Percentiles rank a stretch among this genome's conserved stretches.
phyloP scores from a whole-genome alignment of 2,797 vertebrate species.

The Alauda arvensis region DNA sequence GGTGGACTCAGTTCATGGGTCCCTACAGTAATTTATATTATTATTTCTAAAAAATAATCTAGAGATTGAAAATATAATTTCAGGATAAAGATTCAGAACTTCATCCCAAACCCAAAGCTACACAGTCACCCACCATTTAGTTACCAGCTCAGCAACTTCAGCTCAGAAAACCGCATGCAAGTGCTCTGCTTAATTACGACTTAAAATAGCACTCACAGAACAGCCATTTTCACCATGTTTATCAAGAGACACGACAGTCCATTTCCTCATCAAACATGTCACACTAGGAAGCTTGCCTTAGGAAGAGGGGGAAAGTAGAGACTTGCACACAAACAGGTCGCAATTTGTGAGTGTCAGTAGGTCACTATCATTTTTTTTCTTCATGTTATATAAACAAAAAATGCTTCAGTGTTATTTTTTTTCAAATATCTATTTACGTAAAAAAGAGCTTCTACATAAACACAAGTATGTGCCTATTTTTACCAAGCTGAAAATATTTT shows the following conservation, averaged over 20 bases:
- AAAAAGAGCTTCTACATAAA: slow-evolving; percentile 13
- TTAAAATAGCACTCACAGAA: slow-evolving; percentile 41
- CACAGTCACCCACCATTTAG: background rate
- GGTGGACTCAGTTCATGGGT: background rate
- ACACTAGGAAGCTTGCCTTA: slow-evolving; percentile 26
- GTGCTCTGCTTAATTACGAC: slow-evolving; percentile 15
- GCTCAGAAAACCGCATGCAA: slow-evolving; percentile 1
- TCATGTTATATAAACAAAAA: slow-evolving; percentile 25
- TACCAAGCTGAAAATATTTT: slow-evolving; percentile 20
- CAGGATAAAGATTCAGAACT: background rate
- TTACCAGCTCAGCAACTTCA: background rate
- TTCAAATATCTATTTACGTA: slow-evolving; percentile 11
- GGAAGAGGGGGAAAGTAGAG: background rate
- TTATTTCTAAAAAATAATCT: background rate
- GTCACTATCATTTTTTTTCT: background rate
- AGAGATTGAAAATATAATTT: background rate
- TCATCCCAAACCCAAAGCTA: background rate
- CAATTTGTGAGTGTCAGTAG: slow-evolving; percentile 21
- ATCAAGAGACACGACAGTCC: slow-evolving; percentile 27
- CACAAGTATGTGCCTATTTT: background rate
- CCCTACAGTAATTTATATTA: background rate
- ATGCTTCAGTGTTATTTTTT: slow-evolving; percentile 1
- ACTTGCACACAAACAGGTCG: slow-evolving; percentile 23
- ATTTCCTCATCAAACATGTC: slow-evolving; percentile 56
- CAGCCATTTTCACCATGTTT: slow-evolving; percentile 42